Base-by-base conservation (phyloP, 2,113 vertebrate genomes). In the Sinocyclocheilus maitianheensis region DNA sequence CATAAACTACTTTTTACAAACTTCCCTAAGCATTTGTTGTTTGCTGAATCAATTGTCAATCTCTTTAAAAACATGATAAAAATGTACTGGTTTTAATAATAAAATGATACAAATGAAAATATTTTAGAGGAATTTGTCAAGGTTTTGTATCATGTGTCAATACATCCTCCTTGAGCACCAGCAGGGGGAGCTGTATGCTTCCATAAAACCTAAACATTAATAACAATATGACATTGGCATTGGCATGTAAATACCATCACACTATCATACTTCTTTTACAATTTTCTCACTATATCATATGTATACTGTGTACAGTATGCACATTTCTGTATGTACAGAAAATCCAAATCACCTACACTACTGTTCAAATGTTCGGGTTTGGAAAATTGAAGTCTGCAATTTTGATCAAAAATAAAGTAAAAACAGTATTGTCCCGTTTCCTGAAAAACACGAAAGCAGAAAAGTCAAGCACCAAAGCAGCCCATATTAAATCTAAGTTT, bases 181-280 rank as follows among this genome's bases (percentile, higher is more conserved):
- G 80, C 81, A 89, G 90, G 69, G 85, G 72, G 89, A 0, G 77
- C 24, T 51, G 20, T 78, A 81, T 51, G 13, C 55, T 30, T 63
- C 71, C 5, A 2, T 18, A 9, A 60, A 79, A 60, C 51, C 40
- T 20, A n/a, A 43, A 62, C 5, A 80, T 12, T 58, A 58, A 77
- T 14, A 37, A 37, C 67, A 3, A 3, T 4, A 40, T 18, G 65
- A 9, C 16, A 18, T 3, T 9, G 1, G 24, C 16, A 18, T 3
- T 9, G 1, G 24, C n/a, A 4, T 51, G 24, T 37, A 8, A 20
- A 58, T 2, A 20, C 4, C 5, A 58, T 20, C 51, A 16, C 0
- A 3, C 51, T 53, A 53, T 53, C 55, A 58, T 58, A 58, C 55
- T 22, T 58, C 55, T 58, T 58, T 58, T 58, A 18, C 53, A 55